Evolutionary conservation across 2,888 invertebrate genomes (phyloP).

Genomic region (Cyclophora punctaria): DNA sequence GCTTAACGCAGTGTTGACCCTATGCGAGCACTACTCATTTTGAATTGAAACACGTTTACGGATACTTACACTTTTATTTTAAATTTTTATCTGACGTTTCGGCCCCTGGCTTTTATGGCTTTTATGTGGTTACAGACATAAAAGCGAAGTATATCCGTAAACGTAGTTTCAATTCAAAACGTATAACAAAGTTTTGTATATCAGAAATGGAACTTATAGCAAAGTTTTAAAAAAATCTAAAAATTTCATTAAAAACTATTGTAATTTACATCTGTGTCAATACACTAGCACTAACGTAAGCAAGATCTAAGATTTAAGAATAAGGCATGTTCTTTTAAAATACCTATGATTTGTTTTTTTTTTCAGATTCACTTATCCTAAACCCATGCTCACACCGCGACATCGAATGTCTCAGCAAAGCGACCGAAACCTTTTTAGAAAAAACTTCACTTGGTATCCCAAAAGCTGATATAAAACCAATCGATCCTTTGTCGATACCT

Average conservation of each 20-base stretch:
- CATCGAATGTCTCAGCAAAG: conserved; percentile 43
- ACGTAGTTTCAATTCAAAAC: background rate
- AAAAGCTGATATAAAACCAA: conserved; percentile 33
- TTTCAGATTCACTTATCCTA: conserved; percentile 20
- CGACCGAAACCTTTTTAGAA: conserved; percentile 47
- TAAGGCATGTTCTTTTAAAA: background rate
- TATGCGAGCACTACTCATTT: no score
- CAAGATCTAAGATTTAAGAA: no score
- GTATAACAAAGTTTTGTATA: background rate
- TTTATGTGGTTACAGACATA: no score
- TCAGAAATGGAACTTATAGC: no score
- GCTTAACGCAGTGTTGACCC: no score
- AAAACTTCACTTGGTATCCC: conserved; percentile 43
- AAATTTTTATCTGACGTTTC: no score
- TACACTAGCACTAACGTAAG: no score
- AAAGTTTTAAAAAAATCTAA: background rate
- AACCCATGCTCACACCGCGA: conserved; percentile 45
- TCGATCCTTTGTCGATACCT: conserved; percentile 44
- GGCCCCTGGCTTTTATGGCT: no score
- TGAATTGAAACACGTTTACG: no score
- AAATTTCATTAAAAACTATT: background rate
- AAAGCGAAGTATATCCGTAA: no score
- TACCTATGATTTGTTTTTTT: background rate
- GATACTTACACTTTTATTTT: no score
- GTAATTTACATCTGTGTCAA: no score